A percentile compares a stretch with the other conserved stretches of the same genome.
Conservation (phyloP, 2,888 invertebrate species). For the Ormyrus rosae region DNA sequence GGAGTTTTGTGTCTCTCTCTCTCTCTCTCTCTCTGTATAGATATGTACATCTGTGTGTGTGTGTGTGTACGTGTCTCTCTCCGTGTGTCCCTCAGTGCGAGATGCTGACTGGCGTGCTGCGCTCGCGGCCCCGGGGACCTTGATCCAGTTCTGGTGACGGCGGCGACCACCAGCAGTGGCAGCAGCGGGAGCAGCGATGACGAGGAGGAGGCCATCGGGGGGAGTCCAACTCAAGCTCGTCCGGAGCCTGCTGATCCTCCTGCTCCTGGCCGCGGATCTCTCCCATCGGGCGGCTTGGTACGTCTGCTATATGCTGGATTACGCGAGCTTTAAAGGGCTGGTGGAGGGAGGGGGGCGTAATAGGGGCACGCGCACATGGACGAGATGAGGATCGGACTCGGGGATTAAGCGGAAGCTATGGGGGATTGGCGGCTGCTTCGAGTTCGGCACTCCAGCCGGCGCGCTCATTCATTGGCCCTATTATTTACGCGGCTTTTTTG, state of each 20-base stretch:
- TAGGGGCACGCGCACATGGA: neutral
- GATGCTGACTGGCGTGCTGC: constrained; percentile 33
- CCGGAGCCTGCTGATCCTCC: constrained; percentile 16
- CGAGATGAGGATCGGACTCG: neutral
- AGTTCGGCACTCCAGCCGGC: too few species aligned
- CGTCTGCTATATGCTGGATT: neutral
- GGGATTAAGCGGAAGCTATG: constrained; percentile 1
- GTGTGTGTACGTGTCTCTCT: neutral
- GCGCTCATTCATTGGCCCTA: too few species aligned
- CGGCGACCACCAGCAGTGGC: neutral
- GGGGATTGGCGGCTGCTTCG: too few species aligned
- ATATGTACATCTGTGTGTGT: neutral
- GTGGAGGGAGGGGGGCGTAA: neutral
- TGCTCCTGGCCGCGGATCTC: constrained; percentile 39
- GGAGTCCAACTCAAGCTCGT: too few species aligned
- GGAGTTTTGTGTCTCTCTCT: too few species aligned
- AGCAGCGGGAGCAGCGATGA: constrained; percentile 19
- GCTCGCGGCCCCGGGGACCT: constrained; percentile 58
- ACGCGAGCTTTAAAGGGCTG: too few species aligned
- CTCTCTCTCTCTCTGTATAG: too few species aligned
- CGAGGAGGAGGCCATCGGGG: neutral
- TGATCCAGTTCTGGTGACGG: constrained; percentile 66
- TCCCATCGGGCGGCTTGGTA: constrained; percentile 53
- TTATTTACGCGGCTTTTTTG: too few species aligned
- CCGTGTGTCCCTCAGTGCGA: constrained; percentile 5